Conservation (phyloP, 2,113 vertebrate genomes). For the Archocentrus centrarchus region DNA sequence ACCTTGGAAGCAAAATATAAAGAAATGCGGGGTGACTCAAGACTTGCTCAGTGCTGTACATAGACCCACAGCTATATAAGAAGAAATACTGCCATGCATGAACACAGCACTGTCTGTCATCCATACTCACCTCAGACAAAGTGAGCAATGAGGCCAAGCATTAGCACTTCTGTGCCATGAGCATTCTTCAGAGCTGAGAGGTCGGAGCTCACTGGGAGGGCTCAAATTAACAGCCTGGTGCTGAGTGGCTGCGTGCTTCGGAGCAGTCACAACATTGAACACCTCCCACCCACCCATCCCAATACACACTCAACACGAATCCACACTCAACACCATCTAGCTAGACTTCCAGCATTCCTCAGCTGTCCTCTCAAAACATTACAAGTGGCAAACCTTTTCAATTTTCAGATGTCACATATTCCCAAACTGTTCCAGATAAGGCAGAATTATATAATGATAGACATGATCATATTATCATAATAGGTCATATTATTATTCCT, state of each 20-base stretch:
- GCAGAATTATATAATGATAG: background rate
- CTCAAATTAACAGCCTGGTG: slow-evolving; percentile 75
- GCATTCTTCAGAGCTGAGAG: slow-evolving; percentile 65
- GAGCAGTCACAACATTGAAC: slow-evolving; percentile 63
- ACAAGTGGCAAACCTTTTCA: slow-evolving; percentile 6
- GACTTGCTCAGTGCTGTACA: background rate
- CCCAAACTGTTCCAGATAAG: background rate
- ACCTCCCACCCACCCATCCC: background rate
- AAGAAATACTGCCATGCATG: background rate
- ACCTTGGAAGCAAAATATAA: background rate
- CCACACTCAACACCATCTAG: background rate
- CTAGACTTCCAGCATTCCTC: slow-evolving; percentile 54
- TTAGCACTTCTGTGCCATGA: slow-evolving; percentile 63
- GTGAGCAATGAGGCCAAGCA: slow-evolving; percentile 57
- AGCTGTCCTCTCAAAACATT: slow-evolving; percentile 64
- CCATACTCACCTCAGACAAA: slow-evolving; percentile 13
- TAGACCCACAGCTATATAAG: background rate
- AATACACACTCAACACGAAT: background rate
- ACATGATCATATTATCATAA: background rate
- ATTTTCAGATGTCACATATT: background rate
- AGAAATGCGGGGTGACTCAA: background rate
- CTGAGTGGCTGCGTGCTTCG: slow-evolving; percentile 65
- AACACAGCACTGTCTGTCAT: slow-evolving; percentile 22
- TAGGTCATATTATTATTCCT: background rate
- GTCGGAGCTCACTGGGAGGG: slow-evolving; percentile 53